A percentile compares a stretch with the other conserved stretches of the same genome.
These are phyloP conservation scores for Chouioia cunea DNA, from an alignment of 2,888 invertebrate genomes.

Conservation along the genomic window DNA sequence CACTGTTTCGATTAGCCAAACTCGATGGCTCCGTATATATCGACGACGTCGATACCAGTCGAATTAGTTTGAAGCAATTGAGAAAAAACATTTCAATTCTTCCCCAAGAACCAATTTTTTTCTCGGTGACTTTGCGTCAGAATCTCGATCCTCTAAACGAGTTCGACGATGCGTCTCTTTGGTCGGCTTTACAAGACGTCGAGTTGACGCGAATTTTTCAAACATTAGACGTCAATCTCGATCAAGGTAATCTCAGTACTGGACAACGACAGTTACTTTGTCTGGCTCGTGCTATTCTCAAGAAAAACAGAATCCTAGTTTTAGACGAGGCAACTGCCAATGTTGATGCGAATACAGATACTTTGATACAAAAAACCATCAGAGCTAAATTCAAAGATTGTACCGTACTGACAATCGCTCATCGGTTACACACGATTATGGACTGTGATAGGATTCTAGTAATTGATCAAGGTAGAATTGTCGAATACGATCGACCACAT, in stretches of 20 bases:
- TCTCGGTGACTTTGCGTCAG: constrained; percentile 71
- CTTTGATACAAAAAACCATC: constrained; percentile 72
- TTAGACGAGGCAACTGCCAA: constrained; percentile 95
- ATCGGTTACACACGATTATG: constrained; percentile 74
- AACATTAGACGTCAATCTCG: constrained; percentile 71
- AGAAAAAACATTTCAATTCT: constrained; percentile 71
- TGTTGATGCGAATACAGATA: constrained; percentile 84
- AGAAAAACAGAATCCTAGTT: constrained; percentile 86
- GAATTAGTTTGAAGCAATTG: constrained; percentile 12
- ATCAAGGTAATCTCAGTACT: constrained; percentile 82
- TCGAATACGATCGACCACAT: constrained; percentile 78
- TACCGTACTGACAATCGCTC: constrained; percentile 74
- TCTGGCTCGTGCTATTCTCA: constrained; percentile 87
- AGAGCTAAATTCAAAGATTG: constrained; percentile 70
- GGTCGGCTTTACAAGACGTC: constrained; percentile 74
- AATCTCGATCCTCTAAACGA: constrained; percentile 79
- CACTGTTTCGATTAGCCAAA: constrained; percentile 77
- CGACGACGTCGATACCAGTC: constrained; percentile 74
- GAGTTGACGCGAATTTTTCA: constrained; percentile 78
- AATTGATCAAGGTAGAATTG: constrained; percentile 70
- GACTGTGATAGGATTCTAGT: constrained; percentile 73
- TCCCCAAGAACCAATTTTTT: constrained; percentile 73
- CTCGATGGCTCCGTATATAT: constrained; percentile 77
- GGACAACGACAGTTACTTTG: constrained; percentile 93
- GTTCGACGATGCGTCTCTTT: constrained; percentile 68